phyloP scores from a whole-genome alignment of 2,888 invertebrate genomes.

The Dinocampus coccinellae region DNA sequence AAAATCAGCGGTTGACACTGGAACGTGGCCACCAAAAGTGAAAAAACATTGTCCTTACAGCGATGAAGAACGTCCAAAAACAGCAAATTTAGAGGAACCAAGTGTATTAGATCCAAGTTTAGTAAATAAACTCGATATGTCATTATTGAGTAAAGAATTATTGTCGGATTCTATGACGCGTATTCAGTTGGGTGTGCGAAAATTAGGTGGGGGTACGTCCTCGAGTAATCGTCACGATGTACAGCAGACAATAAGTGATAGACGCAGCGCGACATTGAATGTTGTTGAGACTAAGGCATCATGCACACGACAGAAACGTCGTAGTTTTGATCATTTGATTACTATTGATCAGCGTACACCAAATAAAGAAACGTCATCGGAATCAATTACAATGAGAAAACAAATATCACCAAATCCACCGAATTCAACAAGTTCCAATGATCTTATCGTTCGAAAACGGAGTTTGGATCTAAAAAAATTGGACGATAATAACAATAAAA shows the following conservation, averaged over 20 bases:
- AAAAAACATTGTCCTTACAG: conserved; percentile 45
- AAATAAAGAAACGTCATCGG: conserved; percentile 36
- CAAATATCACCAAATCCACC: conserved; percentile 36
- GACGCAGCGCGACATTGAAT: conserved; percentile 28
- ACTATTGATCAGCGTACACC: conserved; percentile 36
- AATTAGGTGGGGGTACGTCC: conserved; percentile 44
- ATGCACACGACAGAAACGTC: conserved; percentile 44
- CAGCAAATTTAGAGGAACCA: conserved; percentile 73
- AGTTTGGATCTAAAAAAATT: conserved; percentile 45
- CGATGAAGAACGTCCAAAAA: conserved; percentile 69
- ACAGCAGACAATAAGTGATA: neutral
- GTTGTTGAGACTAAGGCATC: conserved; percentile 41
- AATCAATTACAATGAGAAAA: conserved; percentile 48
- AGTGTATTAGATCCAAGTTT: conserved; percentile 71
- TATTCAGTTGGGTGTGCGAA: conserved; percentile 41
- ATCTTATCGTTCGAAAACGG: conserved; percentile 31
- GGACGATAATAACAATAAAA: conserved; percentile 61
- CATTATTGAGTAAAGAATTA: conserved; percentile 72
- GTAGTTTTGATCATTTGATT: conserved; percentile 52
- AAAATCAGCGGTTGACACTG: conserved; percentile 51
- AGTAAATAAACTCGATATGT: conserved; percentile 73
- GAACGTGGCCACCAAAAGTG: conserved; percentile 61
- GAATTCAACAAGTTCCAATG: conserved; percentile 36
- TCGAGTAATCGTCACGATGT: conserved; percentile 4
- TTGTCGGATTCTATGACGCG: conserved; percentile 64